A percentile compares a stretch with the other conserved stretches of the same genome.
These are phyloP conservation scores for Homalodisca vitripennis DNA, from an alignment of 1,140 invertebrate genomes.

Conservation along the genomic window DNA sequence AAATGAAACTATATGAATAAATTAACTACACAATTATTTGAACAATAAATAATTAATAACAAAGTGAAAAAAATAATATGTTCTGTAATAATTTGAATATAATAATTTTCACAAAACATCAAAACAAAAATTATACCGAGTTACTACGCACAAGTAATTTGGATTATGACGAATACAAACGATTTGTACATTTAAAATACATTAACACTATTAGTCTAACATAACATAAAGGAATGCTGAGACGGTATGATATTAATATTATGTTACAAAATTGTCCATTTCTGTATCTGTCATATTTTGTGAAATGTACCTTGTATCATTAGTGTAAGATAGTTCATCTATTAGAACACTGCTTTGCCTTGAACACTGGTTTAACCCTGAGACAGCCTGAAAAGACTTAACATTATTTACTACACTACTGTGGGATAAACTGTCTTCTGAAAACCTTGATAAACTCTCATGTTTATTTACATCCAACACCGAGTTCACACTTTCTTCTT, in stretches of 20 bases:
- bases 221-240: neutral
- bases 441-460: neutral
- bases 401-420: neutral
- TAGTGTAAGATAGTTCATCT: neutral
- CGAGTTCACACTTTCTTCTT: neutral
- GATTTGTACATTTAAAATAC: too few relatives aligned
- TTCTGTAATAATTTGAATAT: too few relatives aligned
- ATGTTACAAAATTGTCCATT: neutral
- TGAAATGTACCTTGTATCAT: too few relatives aligned
- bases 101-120: too few relatives aligned
- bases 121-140: too few relatives aligned
- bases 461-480: neutral
- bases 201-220: too few relatives aligned
- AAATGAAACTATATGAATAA: too few relatives aligned
- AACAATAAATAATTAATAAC: too few relatives aligned
- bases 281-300: neutral
- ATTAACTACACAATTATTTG: too few relatives aligned
- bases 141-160: too few relatives aligned
- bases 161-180: too few relatives aligned
- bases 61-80: too few relatives aligned
- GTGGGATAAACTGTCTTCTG: neutral
- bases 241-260: neutral
- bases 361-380: constrained; percentile 14
- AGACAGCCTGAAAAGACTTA: neutral
- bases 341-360: neutral